Evolutionary conservation across 2,888 invertebrate genomes (phyloP).

Genomic region (Drosophila longiperda): DNA sequence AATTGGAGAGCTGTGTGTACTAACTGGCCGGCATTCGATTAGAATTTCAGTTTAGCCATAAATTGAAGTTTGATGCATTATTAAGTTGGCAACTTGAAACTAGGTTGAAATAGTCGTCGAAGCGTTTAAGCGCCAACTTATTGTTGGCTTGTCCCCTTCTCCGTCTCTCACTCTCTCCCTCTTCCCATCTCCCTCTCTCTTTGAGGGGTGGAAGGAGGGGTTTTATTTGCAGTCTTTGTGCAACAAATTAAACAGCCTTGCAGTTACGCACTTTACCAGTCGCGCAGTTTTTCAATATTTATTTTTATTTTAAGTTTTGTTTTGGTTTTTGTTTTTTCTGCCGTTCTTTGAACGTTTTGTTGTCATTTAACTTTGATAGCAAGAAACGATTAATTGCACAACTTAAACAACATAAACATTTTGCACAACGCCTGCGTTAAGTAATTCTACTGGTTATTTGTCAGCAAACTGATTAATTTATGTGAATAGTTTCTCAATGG

Average conservation of each 20-base stretch:
- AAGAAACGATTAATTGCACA: conserved; percentile 73
- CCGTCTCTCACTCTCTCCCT: background rate
- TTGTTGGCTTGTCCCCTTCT: conserved; percentile 18
- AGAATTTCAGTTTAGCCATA: conserved; percentile 73
- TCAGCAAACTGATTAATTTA: conserved; percentile 74
- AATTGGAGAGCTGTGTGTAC: conserved; percentile 60
- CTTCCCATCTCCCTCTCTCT: background rate
- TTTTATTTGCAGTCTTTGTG: background rate
- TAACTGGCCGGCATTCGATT: conserved; percentile 54
- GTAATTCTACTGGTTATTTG: conserved; percentile 77
- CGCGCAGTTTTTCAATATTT: conserved; percentile 40
- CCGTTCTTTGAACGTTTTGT: conserved; percentile 51
- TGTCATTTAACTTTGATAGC: conserved; percentile 41
- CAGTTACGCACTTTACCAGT: conserved; percentile 9
- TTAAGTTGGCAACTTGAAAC: conserved; percentile 60
- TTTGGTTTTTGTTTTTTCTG: conserved; percentile 6
- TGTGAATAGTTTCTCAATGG: conserved; percentile 37
- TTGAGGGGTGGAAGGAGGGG: background rate
- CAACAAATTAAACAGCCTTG: conserved; percentile 21
- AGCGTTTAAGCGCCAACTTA: conserved; percentile 28
- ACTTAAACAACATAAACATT: conserved; percentile 50
- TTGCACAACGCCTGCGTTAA: conserved; percentile 48
- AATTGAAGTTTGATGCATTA: conserved; percentile 62
- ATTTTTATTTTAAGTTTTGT: conserved; percentile 3
- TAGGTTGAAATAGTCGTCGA: conserved; percentile 55